Base-by-base conservation (phyloP, 2,888 invertebrate genomes). In the Heliconius hortense region DNA sequence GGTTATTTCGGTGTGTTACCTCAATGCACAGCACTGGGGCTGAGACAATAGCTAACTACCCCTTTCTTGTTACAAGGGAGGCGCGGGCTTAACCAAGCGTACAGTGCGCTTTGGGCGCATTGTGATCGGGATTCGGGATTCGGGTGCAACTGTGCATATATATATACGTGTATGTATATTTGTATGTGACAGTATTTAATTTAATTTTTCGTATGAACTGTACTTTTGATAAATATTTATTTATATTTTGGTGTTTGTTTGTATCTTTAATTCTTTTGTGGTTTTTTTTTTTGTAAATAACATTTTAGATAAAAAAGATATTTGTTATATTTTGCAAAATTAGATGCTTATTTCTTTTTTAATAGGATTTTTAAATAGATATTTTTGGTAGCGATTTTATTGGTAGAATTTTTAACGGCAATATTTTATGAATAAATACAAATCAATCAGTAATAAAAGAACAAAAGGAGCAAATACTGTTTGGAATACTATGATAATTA, bases 31-130 rank as follows among this genome's bases (percentile, higher is more conserved):
- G 84, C 82, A 82, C 82, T 86, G 85, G 88, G 90, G 90, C 84
- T 82, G 88, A 92, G 91, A 93, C 94, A 94, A 94, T 92, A 87
- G 92, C 93, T 93, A 94, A 94, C 94, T 94, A 94, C 93, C 94
- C 93, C 93, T 93, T 94, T 93, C 93, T 93, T 92, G 91, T 90
- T 86, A 86, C 85, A 83, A 85, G 84, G 84, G 88, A 90, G 92
- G 92, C 91, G 92, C 90, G 90, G 89, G 91, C 86, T 89, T 93
- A 94, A 93, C 94, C 93, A 93, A 93, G 90, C 93, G 88, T 90
- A 90, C 91, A 90, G 86, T 90, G 89, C 89, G 88, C 88, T 90
- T 89, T 89, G 89, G 90, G 89, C 84, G 87, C 88, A 84, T 86
- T 84, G 84, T 87, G 88, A 59, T 60, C 77, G 87, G 85, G 90